A percentile compares a stretch with the other conserved stretches of the same genome.
phyloP scores from a whole-genome alignment of 2,113 vertebrate genomes.

The Anguilla japonica region DNA sequence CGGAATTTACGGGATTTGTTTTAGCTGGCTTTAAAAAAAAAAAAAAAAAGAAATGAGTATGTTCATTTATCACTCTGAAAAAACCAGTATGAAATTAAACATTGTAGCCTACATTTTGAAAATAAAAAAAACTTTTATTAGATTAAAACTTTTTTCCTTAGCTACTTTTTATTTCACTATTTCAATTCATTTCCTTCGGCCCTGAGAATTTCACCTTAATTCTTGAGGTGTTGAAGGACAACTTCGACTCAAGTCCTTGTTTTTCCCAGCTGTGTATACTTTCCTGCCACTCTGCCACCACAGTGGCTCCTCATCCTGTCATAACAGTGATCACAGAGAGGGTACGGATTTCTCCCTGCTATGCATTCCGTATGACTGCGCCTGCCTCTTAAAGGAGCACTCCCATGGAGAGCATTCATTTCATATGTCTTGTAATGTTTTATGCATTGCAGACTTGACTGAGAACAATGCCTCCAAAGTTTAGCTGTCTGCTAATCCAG shows the following conservation, averaged over 20 bases:
- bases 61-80: neutral
- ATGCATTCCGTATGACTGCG: neutral
- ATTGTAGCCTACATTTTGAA: too few relatives aligned
- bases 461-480: neutral
- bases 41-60: neutral
- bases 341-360: neutral
- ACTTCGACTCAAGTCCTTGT: neutral
- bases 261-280: neutral
- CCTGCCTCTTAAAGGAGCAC: neutral
- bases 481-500: neutral
- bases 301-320: neutral
- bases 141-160: neutral
- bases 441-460: neutral
- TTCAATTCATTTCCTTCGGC: neutral
- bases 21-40: neutral
- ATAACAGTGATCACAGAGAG: neutral
- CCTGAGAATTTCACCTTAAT: neutral
- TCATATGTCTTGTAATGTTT: neutral
- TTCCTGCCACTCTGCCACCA: neutral
- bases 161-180: constrained; percentile 4
- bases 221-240: neutral
- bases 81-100: too few relatives aligned
- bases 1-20: neutral
- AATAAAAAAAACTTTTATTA: too few relatives aligned
- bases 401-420: neutral